These are phyloP conservation scores for Drosophila serrata DNA, from an alignment of 1,140 invertebrate genomes.

Conservation along the genomic window DNA sequence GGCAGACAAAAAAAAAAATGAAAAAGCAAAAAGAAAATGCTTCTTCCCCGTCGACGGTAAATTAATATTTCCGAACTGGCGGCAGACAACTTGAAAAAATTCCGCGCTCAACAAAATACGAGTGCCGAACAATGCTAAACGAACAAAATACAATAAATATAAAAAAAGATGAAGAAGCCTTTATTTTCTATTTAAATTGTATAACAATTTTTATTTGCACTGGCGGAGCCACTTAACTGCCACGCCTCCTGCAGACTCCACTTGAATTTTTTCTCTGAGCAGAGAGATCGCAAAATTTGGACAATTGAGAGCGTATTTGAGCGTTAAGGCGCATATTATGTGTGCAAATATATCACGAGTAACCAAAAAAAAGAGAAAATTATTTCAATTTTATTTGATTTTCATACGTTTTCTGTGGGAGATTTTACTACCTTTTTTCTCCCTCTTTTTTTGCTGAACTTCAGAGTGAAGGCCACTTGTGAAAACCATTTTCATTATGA, in stretches of 20 bases:
- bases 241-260: conserved; percentile 43
- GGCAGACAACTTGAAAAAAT: conserved; percentile 75
- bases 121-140: conserved; percentile 41
- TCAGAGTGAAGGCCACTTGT: conserved; percentile 64
- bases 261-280: conserved; percentile 19
- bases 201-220: conserved; percentile 80
- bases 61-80: conserved; percentile 64
- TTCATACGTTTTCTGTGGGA: conserved; percentile 35
- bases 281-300: conserved; percentile 64
- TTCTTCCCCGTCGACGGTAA: conserved; percentile 20
- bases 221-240: conserved; percentile 59
- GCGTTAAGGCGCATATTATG: conserved; percentile 81
- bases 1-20: conserved; percentile 10
- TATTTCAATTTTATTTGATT: conserved; percentile 75
- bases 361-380: conserved; percentile 18
- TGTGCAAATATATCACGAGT: conserved; percentile 70
- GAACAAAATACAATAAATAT: conserved; percentile 21
- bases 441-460: conserved; percentile 41
- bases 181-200: conserved; percentile 79
- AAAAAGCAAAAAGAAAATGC: too few relatives aligned
- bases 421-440: conserved; percentile 14
- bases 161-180: too few relatives aligned
- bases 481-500: conserved; percentile 80
- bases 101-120: conserved; percentile 43
- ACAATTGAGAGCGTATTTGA: conserved; percentile 82